Base-by-base conservation (phyloP, 2,888 invertebrate genomes). In the Strigamia transsilvanica region DNA sequence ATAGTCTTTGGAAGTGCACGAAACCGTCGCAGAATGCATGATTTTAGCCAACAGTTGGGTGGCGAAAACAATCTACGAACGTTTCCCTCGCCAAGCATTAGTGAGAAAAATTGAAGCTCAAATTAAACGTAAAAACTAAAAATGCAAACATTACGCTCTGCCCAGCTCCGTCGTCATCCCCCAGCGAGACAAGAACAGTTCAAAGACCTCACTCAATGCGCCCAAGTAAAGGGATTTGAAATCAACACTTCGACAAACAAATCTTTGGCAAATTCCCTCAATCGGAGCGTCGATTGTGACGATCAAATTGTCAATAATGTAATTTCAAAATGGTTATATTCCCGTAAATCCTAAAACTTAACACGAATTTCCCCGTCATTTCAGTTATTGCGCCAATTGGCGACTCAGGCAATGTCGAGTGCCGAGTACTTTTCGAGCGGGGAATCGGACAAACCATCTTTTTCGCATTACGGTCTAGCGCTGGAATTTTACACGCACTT, bases 401-500 rank as follows among this genome's bases (percentile, higher is more conserved):
- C 88, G 9, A 87, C 87, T 7, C 86, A 86, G 81, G 87, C 88
- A 21, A 88, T 88, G 88, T 87, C 87, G 21, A 86, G 87, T 82
- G 88, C 88, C 10, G 85, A 85, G 27, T 88, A 88, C 84, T 87
- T 87, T 84, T 87, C 86, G 34, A 87, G 87, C 6, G 87, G 87
- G 10, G 84, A 84, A 51, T 82, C 86, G 18, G 82, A 85, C 21
- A 82, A 84, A 7, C 86, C 86, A 41, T 85, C 87, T 81, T 87
- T 85, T 84, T 86, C 85, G 84, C 88, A 87, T 83, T 88, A 87
- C 83, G 88, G 87, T 5, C 84, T 87, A 41, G 87, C 87, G 18
- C 83, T 87, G 34, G 86, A 86, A 83, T 83, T 84, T 81, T 90
- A 90, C 85, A 90, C 90, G 4, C 90, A 90, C 85, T 90, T 90